A percentile compares a stretch with the other conserved stretches of the same genome.
phyloP scores from a whole-genome alignment of 2,113 vertebrate genomes.

The Megalops atlanticus region DNA sequence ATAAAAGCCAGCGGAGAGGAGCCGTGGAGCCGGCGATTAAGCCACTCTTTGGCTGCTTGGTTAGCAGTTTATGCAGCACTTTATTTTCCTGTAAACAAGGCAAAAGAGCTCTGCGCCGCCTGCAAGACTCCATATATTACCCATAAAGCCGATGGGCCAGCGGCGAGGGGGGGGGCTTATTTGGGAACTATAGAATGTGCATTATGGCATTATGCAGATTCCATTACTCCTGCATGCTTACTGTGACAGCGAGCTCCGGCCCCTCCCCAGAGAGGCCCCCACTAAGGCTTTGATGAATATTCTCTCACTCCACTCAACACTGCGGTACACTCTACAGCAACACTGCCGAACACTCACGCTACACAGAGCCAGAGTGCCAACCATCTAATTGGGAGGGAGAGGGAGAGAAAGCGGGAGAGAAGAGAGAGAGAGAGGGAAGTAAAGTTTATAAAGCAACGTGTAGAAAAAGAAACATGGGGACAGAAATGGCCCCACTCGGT shows the following conservation, averaged over 20 bases:
- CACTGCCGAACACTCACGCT: background rate
- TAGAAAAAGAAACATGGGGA: no score
- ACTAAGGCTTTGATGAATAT: slow-evolving; percentile 63
- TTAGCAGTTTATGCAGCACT: slow-evolving; percentile 57
- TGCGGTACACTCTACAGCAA: slow-evolving; percentile 34
- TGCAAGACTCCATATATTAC: slow-evolving; percentile 49
- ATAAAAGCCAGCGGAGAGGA: slow-evolving; percentile 14
- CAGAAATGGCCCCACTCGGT: no score
- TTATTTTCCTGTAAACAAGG: slow-evolving; percentile 64
- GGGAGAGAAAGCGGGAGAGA: background rate
- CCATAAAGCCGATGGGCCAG: slow-evolving; percentile 37
- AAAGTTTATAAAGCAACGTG: no score
- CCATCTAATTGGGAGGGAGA: background rate
- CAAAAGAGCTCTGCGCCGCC: slow-evolving; percentile 39
- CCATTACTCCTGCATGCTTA: slow-evolving; percentile 63
- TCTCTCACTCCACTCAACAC: slow-evolving; percentile 51
- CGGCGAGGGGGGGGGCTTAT: background rate
- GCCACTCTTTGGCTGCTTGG: slow-evolving; percentile 53
- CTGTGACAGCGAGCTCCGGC: slow-evolving; percentile 55
- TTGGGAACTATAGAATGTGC: slow-evolving; percentile 25
- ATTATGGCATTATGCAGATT: slow-evolving; percentile 51
- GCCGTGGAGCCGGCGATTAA: slow-evolving; percentile 42
- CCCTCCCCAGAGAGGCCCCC: slow-evolving; percentile 51
- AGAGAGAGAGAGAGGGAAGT: no score
- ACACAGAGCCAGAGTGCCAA: background rate